These are phyloP conservation scores for Zygogramma bicolorata DNA, from an alignment of 2,888 invertebrate genomes.

Conservation along the genomic window DNA sequence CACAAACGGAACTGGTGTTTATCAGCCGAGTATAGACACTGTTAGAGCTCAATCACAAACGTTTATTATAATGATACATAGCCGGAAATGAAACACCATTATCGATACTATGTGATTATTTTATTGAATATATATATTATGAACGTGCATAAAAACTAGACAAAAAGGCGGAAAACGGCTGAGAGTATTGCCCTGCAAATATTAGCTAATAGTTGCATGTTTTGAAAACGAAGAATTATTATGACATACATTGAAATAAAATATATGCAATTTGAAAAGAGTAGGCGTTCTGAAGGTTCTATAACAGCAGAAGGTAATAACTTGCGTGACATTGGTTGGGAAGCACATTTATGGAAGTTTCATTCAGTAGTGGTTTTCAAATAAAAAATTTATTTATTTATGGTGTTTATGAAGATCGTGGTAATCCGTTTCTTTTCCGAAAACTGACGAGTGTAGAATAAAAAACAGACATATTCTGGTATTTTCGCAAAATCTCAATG, in stretches of 20 bases:
- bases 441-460: too few species aligned
- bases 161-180: background rate
- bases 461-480: too few species aligned
- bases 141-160: too few species aligned
- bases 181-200: slow-evolving; percentile 10
- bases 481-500: too few species aligned
- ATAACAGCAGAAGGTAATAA: slow-evolving; percentile 43
- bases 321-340: slow-evolving; percentile 45
- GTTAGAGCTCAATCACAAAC: too few species aligned
- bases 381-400: slow-evolving; percentile 15
- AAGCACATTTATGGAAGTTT: slow-evolving; percentile 42
- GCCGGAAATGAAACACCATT: background rate
- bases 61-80: background rate
- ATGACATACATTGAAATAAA: slow-evolving; percentile 50
- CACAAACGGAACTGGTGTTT: too few species aligned
- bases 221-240: slow-evolving; percentile 44
- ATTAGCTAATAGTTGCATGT: slow-evolving; percentile 38
- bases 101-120: background rate
- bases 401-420: too few species aligned
- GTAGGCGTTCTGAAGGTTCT: slow-evolving; percentile 42
- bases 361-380: slow-evolving; percentile 43
- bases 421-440: too few species aligned
- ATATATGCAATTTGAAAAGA: slow-evolving; percentile 51
- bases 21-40: too few species aligned
- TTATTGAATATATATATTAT: background rate